Evolutionary conservation across 2,113 vertebrate species (phyloP), one percentile per base, ranked within the genome.

Genomic region (Pardalotus punctatus): DNA sequence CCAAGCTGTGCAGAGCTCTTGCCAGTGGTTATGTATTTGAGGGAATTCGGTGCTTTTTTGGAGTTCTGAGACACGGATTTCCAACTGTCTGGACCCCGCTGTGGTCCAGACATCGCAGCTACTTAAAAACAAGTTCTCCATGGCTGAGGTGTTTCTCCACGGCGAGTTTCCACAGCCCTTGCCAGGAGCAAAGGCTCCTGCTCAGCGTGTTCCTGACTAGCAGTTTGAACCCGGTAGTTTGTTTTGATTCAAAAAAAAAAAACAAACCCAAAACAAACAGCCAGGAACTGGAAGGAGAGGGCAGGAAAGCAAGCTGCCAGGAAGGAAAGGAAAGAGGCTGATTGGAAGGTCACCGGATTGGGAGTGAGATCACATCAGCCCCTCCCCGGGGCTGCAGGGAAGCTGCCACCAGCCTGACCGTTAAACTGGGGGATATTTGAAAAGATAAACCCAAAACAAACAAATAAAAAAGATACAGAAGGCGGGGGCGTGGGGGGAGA

Each of bases 201-300:
- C 60, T 85, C 86, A 28, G 61, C 38, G 33, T 16, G 40, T 86
- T 90, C 78, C 74, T 65, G 61, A 53, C 42, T 9, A 70, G 78
- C 56, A 74, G 79, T 88, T 92, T 86, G 82, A 94, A 93, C 48
- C 40, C 5, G 1, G 88, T 70, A n/a, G 85, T 92, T 96, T 96
- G 92, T 94, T 96, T 93, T 92, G 94, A 93, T 97, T 96, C 9
- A 77, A 93, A 94, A 58, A 65, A 47, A 64, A 33, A 23, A 47
- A 22, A 47, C 11, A 29, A 16, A 6, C 43, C 25, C 72, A 69
- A 78, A 60, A 38, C 64, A 86, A 86, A 69, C 60, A 89, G 31
- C 22, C 47, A 29, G 72, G 60, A 66, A 9, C 9, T 51, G 65
- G 81, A 74, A 70, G 66, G 54, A 73, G 19, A 71, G 47, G 54